phyloP scores from a whole-genome alignment of 2,113 vertebrate genomes.

The Hippocampus guttulatus region DNA sequence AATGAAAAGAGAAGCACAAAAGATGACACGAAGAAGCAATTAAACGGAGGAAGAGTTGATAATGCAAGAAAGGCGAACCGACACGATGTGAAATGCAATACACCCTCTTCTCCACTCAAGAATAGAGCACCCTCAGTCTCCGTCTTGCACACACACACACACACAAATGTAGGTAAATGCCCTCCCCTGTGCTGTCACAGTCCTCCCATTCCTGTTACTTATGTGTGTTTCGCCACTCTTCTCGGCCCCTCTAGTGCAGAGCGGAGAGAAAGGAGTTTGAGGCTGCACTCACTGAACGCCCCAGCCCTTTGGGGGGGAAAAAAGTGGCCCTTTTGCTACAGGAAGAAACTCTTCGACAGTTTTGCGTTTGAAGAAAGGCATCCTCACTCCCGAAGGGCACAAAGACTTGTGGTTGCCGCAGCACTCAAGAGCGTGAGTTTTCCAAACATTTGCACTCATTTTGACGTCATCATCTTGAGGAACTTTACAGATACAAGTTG shows the following conservation, averaged over 20 bases:
- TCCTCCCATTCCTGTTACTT: conserved; percentile 53
- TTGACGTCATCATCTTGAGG: no score
- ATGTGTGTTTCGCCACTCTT: conserved; percentile 52
- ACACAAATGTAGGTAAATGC: conserved; percentile 62
- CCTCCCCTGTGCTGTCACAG: conserved; percentile 49
- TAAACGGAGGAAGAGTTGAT: conserved; percentile 43
- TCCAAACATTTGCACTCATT: neutral
- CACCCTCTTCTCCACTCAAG: conserved; percentile 20
- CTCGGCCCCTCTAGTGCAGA: conserved; percentile 66
- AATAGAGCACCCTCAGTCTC: conserved; percentile 48
- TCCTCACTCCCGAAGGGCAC: neutral
- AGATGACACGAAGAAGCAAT: conserved; percentile 36
- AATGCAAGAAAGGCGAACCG: conserved; percentile 35
- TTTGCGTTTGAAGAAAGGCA: neutral
- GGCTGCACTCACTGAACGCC: neutral
- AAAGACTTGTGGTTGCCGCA: conserved; percentile 6
- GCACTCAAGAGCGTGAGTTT: conserved; percentile 38
- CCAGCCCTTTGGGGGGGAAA: neutral
- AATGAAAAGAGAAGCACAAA: conserved; percentile 20
- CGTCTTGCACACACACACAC: conserved; percentile 25
- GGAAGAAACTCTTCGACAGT: neutral
- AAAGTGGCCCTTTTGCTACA: neutral
- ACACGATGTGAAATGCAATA: neutral
- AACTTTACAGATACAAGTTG: no score
- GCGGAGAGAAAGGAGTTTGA: conserved; percentile 30